A percentile compares a stretch with the other conserved stretches of the same genome.
These are phyloP conservation scores for Diadema setosum DNA, from an alignment of 35 echinoderm and acorn worm genomes.

Conservation along the genomic window DNA sequence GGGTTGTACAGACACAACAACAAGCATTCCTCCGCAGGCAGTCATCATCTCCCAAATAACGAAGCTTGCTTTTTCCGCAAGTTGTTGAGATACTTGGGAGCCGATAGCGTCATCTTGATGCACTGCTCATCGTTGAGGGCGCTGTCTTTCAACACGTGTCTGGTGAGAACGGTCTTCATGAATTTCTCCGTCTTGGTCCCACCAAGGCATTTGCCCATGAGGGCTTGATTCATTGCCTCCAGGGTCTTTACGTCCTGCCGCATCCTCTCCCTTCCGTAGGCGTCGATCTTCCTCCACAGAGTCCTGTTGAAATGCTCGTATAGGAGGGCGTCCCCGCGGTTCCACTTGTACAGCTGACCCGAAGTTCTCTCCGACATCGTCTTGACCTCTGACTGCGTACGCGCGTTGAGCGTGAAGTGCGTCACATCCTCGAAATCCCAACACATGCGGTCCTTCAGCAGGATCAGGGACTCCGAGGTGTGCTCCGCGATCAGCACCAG, in stretches of 20 bases:
- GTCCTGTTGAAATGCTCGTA: slow-evolving; percentile 84
- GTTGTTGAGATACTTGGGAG: not conserved
- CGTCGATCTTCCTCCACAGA: slow-evolving; percentile 52
- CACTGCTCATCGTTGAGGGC: not conserved
- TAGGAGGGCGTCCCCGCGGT: slow-evolving; percentile 62
- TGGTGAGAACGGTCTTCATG: not conserved
- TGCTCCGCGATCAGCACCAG: slow-evolving; percentile 81
- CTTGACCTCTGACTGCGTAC: slow-evolving; percentile 38
- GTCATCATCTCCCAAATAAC: no score
- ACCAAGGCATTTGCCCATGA: not conserved
- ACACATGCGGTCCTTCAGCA: slow-evolving; percentile 75
- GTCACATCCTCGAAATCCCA: slow-evolving; percentile 67
- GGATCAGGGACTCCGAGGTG: slow-evolving; percentile 48
- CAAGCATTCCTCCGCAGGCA: no score
- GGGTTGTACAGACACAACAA: no score
- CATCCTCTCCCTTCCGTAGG: slow-evolving; percentile 63
- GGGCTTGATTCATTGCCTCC: not conserved
- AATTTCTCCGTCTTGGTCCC: slow-evolving; percentile 20
- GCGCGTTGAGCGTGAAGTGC: slow-evolving; percentile 55
- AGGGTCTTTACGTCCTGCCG: slow-evolving; percentile 23
- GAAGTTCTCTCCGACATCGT: not conserved
- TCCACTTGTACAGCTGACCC: slow-evolving; percentile 49
- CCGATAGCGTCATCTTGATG: not conserved
- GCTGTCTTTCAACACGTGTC: slow-evolving; percentile 15
- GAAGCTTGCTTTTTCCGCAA: not conserved